Base-by-base conservation (phyloP, 1,140 invertebrate genomes). In the Latrodectus geometricus region DNA sequence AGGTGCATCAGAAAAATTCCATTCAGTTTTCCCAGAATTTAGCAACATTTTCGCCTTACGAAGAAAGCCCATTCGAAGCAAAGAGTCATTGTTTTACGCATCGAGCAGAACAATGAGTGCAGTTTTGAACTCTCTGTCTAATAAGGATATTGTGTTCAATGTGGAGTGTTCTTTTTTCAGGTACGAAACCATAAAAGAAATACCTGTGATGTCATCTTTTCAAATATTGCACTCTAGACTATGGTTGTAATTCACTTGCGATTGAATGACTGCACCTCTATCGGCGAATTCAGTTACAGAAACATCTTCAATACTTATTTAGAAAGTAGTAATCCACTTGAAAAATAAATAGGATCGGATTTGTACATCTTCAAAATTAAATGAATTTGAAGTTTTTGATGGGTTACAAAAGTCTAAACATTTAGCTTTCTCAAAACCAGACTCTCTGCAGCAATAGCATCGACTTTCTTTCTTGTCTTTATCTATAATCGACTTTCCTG, bases 221-320 rank as follows among this genome's bases (percentile, higher is more conserved):
- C 70, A 73, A 73, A 73, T 23, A 2, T 73, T 9, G 23, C 49
- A 23, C 70, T 73, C 12, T 23, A 73, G 70, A 73, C 49, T 49
- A 48, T 73, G 70, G 35, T 73, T 1, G 70, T 73, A 23, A 49
- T 73, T 1, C 5, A 35, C 5, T 73, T 48, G 70, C 35, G 5
- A 73, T 17, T 73, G 21, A 9, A 48, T 48, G 21, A 49, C 12
- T 73, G 35, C 23, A 49, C 70, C 48, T 14, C 21, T 73, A 15
- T 73, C 70, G 35, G 21, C 4, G 15, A 73, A 49, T 11, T 0
- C 70, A 49, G 48, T 73, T 35, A 23, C 4, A 3, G 23, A 73
- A 35, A 73, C 70, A 73, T 23, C 70, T 72, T 2, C 70, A 72
- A 72, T 72, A 72, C 70, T 73, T 14, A 35, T 73, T 48, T 2